A percentile compares a stretch with the other conserved stretches of the same genome.
phyloP scores from a whole-genome alignment of 2,888 invertebrate species.

The Polyploca ridens region DNA sequence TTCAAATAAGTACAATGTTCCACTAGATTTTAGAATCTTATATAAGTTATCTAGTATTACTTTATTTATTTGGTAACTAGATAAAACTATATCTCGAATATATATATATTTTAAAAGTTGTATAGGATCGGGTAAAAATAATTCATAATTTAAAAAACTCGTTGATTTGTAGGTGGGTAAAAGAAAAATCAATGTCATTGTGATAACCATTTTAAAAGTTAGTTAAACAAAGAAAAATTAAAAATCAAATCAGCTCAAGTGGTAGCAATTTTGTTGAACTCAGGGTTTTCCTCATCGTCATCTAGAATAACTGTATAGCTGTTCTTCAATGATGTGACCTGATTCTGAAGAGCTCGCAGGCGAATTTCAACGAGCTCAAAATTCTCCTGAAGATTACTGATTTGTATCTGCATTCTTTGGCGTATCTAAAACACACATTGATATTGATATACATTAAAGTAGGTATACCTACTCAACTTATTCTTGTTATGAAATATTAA shows the following conservation, averaged over 20 bases:
- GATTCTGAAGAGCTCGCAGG: constrained; percentile 86
- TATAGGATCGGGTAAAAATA: too few relatives aligned
- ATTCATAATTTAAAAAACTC: too few relatives aligned
- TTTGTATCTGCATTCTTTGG: constrained; percentile 88
- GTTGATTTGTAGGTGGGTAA: background rate
- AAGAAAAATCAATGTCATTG: background rate
- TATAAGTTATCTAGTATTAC: too few relatives aligned
- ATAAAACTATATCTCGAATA: too few relatives aligned
- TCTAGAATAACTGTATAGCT: constrained; percentile 60
- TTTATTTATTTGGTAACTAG: too few relatives aligned
- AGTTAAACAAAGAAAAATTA: background rate
- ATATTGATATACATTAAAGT: background rate
- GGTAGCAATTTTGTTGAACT: constrained; percentile 34
- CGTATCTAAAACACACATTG: constrained; percentile 76
- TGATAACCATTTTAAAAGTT: background rate
- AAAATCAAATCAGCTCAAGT: constrained; percentile 3
- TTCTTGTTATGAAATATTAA: background rate
- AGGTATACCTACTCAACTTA: background rate
- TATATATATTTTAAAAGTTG: too few relatives aligned
- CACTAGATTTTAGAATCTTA: too few relatives aligned
- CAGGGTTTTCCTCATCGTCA: constrained; percentile 50
- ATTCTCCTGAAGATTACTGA: constrained; percentile 87
- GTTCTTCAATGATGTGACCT: constrained; percentile 85
- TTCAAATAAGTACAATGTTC: too few relatives aligned
- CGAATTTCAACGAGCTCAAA: constrained; percentile 88